phyloP scores from a whole-genome alignment of 35 echinoderm and acorn worm genomes.

The Holothuria glaberrima region DNA sequence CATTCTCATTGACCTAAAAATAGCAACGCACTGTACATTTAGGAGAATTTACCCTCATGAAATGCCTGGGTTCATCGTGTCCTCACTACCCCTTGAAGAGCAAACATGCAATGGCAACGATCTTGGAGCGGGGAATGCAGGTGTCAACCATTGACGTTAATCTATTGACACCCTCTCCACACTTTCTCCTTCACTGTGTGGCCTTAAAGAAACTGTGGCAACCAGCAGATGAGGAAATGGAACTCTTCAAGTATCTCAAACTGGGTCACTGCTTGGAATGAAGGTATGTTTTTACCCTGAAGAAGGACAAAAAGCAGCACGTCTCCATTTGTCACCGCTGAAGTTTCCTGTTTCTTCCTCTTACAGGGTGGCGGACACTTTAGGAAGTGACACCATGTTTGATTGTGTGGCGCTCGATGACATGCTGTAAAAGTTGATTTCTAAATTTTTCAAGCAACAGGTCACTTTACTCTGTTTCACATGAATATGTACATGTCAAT shows the following conservation, averaged over 20 bases:
- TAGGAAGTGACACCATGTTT: too few relatives aligned
- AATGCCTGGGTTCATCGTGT: background rate
- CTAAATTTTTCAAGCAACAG: too few relatives aligned
- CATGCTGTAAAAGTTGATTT: too few relatives aligned
- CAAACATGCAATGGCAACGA: background rate
- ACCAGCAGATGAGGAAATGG: constrained; percentile 18
- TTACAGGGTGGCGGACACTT: background rate
- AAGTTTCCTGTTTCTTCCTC: background rate
- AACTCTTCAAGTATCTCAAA: background rate
- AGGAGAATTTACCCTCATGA: constrained; percentile 27
- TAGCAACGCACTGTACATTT: background rate
- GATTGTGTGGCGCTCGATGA: too few relatives aligned
- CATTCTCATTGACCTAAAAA: background rate
- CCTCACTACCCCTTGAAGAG: background rate
- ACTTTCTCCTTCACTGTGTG: background rate
- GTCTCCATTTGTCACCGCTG: background rate
- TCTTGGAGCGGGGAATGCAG: background rate
- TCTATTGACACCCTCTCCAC: background rate
- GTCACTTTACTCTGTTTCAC: too few relatives aligned
- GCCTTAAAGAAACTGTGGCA: background rate
- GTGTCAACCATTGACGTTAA: background rate
- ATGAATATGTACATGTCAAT: too few relatives aligned
- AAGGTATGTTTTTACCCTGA: background rate
- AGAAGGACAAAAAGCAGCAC: constrained; percentile 1
- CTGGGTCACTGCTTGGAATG: background rate